Percentiles rank a stretch among this genome's conserved stretches.
These are phyloP conservation scores for Lasioglossum vierecki DNA, from an alignment of 2,888 invertebrate genomes.

Conservation along the genomic window DNA sequence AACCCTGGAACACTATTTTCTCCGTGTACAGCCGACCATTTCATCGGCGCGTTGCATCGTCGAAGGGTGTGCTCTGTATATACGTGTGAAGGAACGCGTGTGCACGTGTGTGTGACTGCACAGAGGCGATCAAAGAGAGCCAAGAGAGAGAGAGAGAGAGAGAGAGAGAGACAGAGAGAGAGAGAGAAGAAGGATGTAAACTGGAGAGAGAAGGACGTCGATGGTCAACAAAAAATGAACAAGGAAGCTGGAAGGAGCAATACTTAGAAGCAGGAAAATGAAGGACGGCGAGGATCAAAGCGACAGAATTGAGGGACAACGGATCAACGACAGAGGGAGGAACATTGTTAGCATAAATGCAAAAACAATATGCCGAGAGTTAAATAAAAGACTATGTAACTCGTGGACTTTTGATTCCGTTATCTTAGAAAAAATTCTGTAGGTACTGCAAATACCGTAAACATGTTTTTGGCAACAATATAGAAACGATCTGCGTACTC, in stretches of 20 bases:
- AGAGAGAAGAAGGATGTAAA: neutral
- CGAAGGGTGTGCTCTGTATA: conserved; percentile 1
- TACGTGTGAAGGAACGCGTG: neutral
- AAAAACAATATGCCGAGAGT: neutral
- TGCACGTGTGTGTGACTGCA: neutral
- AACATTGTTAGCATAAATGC: neutral
- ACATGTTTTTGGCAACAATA: too few relatives aligned
- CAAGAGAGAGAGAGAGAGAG: neutral
- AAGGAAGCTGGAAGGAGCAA: neutral
- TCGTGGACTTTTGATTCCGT: neutral
- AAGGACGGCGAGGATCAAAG: neutral
- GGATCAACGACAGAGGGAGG: neutral
- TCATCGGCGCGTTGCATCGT: conserved; percentile 20
- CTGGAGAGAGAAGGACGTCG: neutral
- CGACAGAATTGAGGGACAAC: neutral
- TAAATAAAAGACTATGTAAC: neutral
- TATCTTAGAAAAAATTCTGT: neutral
- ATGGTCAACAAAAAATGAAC: neutral
- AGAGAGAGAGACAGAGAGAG: neutral
- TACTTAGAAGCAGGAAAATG: neutral
- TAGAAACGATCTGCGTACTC: too few relatives aligned
- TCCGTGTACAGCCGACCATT: conserved; percentile 22
- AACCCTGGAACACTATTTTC: conserved; percentile 50
- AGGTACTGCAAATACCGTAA: neutral
- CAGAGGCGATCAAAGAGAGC: conserved; percentile 42